Conservation (phyloP, 2,113 vertebrate genomes). For the Gymnogyps californianus region DNA sequence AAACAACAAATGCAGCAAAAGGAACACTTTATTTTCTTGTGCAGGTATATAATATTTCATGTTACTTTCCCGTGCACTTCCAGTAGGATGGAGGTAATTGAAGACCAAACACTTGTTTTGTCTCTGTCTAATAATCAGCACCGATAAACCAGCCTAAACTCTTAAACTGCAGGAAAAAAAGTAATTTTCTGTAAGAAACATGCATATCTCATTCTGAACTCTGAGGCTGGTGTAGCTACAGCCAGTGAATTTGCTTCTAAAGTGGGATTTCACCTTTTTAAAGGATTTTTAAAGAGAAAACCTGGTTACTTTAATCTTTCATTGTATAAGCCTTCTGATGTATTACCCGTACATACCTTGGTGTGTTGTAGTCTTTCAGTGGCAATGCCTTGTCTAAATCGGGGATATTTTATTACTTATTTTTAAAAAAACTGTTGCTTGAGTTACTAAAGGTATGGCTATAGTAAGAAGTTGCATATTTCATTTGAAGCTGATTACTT, state of each 20-base stretch:
- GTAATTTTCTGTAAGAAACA: not conserved
- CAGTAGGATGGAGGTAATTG: not conserved
- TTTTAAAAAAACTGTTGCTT: not conserved
- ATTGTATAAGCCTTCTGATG: not conserved
- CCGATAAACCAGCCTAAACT: not conserved
- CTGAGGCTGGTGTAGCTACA: not conserved
- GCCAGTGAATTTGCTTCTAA: not conserved
- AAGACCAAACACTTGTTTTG: not conserved
- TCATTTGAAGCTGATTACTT: not conserved
- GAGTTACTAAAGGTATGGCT: not conserved
- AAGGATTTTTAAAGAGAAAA: not conserved
- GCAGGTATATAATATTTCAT: not conserved
- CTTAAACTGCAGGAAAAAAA: not conserved
- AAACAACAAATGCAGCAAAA: not conserved
- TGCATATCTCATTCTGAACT: fast-evolving
- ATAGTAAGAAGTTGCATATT: not conserved
- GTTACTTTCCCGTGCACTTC: not conserved
- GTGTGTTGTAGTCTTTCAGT: not conserved
- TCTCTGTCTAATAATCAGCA: not conserved
- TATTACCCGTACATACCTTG: not conserved
- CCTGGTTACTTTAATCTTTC: not conserved
- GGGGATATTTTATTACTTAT: not conserved
- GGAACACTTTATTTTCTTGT: not conserved
- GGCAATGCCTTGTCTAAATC: not conserved
- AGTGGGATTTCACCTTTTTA: not conserved